Evolutionary conservation across 2,888 invertebrate species (phyloP), one percentile per base, ranked within the genome.

Genomic region (Tetheella fluctuosa): DNA sequence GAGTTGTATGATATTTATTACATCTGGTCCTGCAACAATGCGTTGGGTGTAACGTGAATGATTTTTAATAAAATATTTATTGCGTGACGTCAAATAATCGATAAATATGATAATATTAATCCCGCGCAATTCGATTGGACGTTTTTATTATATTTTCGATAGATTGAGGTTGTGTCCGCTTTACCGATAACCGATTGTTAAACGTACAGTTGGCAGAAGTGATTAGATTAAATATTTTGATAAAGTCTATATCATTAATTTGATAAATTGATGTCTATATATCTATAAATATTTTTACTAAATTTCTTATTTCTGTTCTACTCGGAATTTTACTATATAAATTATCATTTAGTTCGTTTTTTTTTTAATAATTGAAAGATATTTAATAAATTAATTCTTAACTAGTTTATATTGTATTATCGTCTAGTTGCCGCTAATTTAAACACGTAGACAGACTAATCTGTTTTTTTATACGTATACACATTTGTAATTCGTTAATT

Each of bases 51-150:
- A 20, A 48, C 17, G 48, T 48, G 20, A 54, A 28, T 28, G 30
- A 34, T 23, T 61, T 53, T 59, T 63, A 39, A 42, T 67, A n/a
- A 39, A 39, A 39, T 59, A n/a, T 25, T 62, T 58, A 55, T 55
- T 37, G 55, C 12, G 23, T 65, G 71, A 78, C 80, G 74, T 77
- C 67, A 65, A 39, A 39, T 34, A 48, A 55, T 37, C 55, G 55
- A 56, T 23, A n/a, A 58, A 63, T 64, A 62, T 37, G 64, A 64
- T 77, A 73, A n/a, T n/a, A n/a, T n/a, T n/a, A n/a, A 78, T 76
- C 70, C 65, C 58, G 64, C 58, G 60, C 52, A 58, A 62, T 61
- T 64, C 65, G 58, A 64, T 66, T 66, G 63, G 67, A 64, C 62
- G 60, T 57, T 60, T 65, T 64, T 66, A 67, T 59, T 55, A 23